phyloP scores from a whole-genome alignment of 2,113 vertebrate genomes.

The Psittacara wagleri region DNA sequence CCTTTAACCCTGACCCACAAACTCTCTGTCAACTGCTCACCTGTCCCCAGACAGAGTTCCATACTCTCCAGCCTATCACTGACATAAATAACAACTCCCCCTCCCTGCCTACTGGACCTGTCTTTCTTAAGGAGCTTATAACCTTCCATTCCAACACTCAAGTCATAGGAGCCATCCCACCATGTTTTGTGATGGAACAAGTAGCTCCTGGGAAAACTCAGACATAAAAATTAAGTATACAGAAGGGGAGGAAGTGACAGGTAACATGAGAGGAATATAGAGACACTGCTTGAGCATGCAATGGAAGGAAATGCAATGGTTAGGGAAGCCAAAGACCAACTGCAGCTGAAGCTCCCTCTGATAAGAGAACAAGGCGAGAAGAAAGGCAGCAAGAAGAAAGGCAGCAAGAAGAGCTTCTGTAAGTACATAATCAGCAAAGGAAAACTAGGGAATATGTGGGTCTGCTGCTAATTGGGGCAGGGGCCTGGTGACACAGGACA shows the following conservation, averaged over 20 bases:
- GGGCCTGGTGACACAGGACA: background rate
- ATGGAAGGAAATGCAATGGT: background rate
- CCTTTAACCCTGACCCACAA: background rate
- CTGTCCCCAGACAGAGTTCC: background rate
- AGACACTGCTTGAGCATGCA: background rate
- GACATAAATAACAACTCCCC: background rate
- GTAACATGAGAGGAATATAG: background rate
- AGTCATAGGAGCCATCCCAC: background rate
- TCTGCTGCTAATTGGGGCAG: background rate
- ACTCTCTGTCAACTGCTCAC: background rate
- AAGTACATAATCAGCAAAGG: background rate
- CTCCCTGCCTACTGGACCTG: accelerated
- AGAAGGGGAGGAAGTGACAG: background rate
- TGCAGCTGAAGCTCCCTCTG: background rate
- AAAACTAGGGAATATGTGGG: background rate
- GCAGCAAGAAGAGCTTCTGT: background rate
- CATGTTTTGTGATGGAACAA: background rate
- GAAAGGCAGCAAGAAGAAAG: background rate
- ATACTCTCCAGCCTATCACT: background rate
- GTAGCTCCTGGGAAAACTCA: background rate
- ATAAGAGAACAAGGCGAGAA: background rate
- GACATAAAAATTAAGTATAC: background rate
- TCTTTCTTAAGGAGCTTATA: background rate
- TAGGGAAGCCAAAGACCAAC: background rate
- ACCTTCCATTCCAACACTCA: background rate